These are phyloP conservation scores for Coptodon bakossiorum DNA, from an alignment of 2,113 vertebrate genomes.

Conservation along the genomic window DNA sequence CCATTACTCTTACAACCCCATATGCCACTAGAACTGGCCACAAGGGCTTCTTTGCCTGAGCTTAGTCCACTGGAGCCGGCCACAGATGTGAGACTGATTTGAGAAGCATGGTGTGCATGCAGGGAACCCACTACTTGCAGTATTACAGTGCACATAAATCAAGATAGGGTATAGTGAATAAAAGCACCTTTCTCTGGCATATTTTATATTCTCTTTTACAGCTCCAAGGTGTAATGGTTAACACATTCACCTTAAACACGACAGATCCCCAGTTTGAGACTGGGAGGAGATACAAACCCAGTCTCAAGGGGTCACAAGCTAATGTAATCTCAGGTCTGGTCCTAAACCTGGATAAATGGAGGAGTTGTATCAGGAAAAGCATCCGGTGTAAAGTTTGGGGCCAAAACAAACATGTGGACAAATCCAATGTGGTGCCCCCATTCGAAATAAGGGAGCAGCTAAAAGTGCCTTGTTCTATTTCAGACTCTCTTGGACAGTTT, in stretches of 20 bases:
- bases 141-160: slow-evolving; percentile 17
- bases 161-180: neutral
- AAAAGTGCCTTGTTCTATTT: neutral
- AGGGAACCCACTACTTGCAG: neutral
- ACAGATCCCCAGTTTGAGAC: neutral
- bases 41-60: slow-evolving; percentile 23
- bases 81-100: slow-evolving; percentile 36
- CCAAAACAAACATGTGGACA: neutral
- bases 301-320: neutral
- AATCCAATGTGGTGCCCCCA: neutral
- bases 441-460: neutral
- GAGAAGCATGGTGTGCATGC: slow-evolving; percentile 35
- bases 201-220: neutral
- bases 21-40: slow-evolving; percentile 50
- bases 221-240: neutral
- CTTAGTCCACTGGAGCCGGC: slow-evolving; percentile 8
- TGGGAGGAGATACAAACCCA: neutral
- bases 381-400: neutral
- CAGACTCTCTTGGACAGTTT: neutral
- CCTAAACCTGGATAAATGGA: neutral
- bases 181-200: neutral
- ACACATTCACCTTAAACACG: neutral
- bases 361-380: neutral
- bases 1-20: slow-evolving; percentile 64
- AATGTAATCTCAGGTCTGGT: neutral